A percentile compares a stretch with the other conserved stretches of the same genome.
Conservation (phyloP, 2,113 vertebrate species). For the Pedionomus torquatus region DNA sequence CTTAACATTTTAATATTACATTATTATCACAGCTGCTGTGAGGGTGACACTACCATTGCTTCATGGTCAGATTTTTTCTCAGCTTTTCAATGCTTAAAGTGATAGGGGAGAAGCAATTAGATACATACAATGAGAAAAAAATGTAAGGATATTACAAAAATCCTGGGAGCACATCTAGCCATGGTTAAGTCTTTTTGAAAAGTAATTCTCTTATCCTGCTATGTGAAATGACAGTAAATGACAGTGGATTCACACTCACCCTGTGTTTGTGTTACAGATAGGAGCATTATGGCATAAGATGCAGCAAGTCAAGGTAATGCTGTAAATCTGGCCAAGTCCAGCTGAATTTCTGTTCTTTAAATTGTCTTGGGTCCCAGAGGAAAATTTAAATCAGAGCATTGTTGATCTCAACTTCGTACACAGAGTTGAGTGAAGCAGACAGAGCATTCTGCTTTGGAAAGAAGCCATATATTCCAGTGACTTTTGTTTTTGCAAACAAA, state of each 20-base stretch:
- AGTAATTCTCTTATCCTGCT: background rate
- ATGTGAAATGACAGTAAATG: background rate
- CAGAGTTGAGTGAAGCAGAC: background rate
- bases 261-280: background rate
- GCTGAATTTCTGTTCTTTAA: background rate
- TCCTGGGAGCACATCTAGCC: background rate
- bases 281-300: background rate
- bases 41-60: background rate
- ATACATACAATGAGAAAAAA: background rate
- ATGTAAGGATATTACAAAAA: background rate
- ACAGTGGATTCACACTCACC: background rate
- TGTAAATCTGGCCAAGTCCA: background rate
- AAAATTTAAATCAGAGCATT: background rate
- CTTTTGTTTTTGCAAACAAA: background rate
- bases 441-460: background rate
- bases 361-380: background rate
- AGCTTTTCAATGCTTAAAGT: background rate
- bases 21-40: background rate
- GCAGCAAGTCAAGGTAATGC: background rate
- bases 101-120: background rate
- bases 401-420: background rate
- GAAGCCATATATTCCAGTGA: background rate
- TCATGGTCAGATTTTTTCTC: background rate
- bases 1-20: background rate
- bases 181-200: background rate